Evolutionary conservation across 2,888 invertebrate species (phyloP), one percentile per base, ranked within the genome.

Genomic region (Linyphia triangularis): DNA sequence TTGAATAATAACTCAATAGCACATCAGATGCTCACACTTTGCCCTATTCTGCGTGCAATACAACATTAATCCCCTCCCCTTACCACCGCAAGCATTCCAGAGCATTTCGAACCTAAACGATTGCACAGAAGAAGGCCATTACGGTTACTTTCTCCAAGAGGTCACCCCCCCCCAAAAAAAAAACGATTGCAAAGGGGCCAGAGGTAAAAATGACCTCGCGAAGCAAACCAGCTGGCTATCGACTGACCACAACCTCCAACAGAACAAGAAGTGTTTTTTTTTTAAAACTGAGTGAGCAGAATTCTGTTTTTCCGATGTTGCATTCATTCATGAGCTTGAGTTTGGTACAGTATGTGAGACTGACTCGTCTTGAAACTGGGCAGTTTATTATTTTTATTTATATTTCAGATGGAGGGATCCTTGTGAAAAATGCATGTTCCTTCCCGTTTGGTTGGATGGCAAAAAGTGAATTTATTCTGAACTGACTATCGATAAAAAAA

Each of bases 381-480:
- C 7, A 6, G 26, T 7, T 51, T 28, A 16, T 73, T 73, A 57
- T 73, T 73, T 9, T 19, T 51, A 24, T 70, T 9, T 59, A 10
- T 28, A 19, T 9, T 30, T 77, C 30, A 22, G 6, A 43, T 30
- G 9, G 13, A 24, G 28, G 59, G 81, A 51, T 51, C 5, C 81
- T 81, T 69, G 69, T 81, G 81, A 81, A 81, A 81, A 81, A 81
- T 81, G 81, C 69, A 81, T 81, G 69, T 77, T 77, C 22, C 40
- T 37, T 70, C 43, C n/a, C n/a, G n/a, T 51, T 3, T 51, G 16
- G 51, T 51, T n/a, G 3, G 51, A 16, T 16, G 30, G 24, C 26
- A 40, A 59, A 63, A 77, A 77, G 77, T 63, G 61, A 63, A 77
- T 77, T 77, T 77, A 77, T 77, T 77, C 77, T 16, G 37, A 10